Base-by-base conservation (phyloP, 2,113 vertebrate genomes). In the Myodes glareolus region DNA sequence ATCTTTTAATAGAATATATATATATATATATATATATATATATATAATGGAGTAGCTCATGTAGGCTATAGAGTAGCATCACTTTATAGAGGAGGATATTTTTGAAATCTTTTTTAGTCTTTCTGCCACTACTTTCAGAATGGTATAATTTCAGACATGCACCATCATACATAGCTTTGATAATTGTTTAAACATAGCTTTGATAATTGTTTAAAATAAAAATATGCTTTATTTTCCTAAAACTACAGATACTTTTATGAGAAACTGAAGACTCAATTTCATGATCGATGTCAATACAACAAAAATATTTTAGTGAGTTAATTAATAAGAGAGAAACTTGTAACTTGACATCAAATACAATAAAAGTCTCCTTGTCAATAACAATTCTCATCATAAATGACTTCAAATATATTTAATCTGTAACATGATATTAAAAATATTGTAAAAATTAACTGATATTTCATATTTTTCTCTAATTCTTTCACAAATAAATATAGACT, bases 351-450 rank as follows among this genome's bases (percentile, higher is more conserved):
- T 10, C 17, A 72, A 63, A 13, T 84, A 61, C 13, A 29, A 2
- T 82, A 61, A 84, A 42, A 31, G 3, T 84, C 9, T n/a, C n/a
- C n/a, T 42, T 76, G 45, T 33, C 21, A 94, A 58, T 78, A 94
- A 95, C 27, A 88, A 52, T 72, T 39, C 19, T 27, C 21, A 33
- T 88, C 3, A 91, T 68, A 76, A 55, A 11, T 91, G 23, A 88
- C 7, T 29, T 76, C 3, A 95, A 87, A 50, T 90, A 73, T 55
- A 93, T 90, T 93, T 77, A 88, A 52, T 68, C 63, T 94, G 80
- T 16, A 81, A 0, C 52, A 87, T 93, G 7, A 91, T 81, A 36
- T 82, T 58, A 89, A 58, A 13, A 88, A 90, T 63, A 76, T 27
- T 87, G 3, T 70, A 14, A 16, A 16, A 93, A 25, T 1, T 47